Evolutionary conservation across 1,140 invertebrate genomes (phyloP).

Genomic region (Drosophila busckii): DNA sequence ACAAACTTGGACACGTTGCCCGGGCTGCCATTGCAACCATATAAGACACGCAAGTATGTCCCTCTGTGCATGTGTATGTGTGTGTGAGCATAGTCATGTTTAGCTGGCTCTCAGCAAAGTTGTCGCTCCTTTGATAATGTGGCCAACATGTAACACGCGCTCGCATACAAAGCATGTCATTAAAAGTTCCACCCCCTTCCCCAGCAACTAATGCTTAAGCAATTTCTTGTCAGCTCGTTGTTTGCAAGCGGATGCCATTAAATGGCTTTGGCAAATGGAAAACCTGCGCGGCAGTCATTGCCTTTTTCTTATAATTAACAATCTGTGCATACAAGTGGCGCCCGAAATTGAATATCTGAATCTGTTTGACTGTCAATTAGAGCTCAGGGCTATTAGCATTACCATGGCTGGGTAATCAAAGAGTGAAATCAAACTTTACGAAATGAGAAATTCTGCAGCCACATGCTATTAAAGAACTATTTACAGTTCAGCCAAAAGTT

Average conservation of each 20-base stretch:
- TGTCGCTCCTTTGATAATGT: constrained; percentile 66
- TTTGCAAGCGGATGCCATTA: constrained; percentile 4
- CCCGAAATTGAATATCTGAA: no score
- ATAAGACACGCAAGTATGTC: not conserved
- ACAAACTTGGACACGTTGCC: constrained; percentile 60
- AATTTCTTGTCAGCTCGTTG: constrained; percentile 35
- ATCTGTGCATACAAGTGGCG: no score
- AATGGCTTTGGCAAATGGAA: not conserved
- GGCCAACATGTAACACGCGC: constrained; percentile 60
- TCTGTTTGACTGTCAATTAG: no score
- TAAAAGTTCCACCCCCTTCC: constrained; percentile 50
- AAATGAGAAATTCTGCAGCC: constrained; percentile 2
- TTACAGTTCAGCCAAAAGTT: no score
- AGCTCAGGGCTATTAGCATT: no score
- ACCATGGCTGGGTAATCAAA: no score
- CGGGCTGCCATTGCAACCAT: constrained; percentile 9
- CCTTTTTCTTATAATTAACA: not conserved
- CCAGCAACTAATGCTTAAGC: constrained; percentile 30
- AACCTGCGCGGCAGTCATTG: not conserved
- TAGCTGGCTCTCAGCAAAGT: constrained; percentile 29
- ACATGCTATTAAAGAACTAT: constrained; percentile 6
- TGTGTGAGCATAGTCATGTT: no score
- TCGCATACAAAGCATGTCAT: constrained; percentile 72
- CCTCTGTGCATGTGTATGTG: no score
- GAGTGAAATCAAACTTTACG: no score